Evolutionary conservation across 2,113 vertebrate species (phyloP), one percentile per base, ranked within the genome.

Genomic region (Sorex fumeus): DNA sequence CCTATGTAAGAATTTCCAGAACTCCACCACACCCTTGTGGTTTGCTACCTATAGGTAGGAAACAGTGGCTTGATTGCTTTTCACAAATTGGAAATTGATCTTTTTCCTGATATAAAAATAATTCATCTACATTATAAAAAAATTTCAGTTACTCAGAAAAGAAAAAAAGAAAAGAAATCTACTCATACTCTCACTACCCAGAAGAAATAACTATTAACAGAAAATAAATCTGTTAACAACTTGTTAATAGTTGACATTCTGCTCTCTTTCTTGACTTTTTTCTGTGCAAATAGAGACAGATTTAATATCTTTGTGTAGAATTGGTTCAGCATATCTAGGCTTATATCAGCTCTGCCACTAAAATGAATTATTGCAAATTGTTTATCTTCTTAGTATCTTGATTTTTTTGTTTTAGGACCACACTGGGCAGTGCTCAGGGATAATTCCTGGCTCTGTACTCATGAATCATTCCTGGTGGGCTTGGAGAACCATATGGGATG

Each of bases 71-170:
- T 90, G 15, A 75, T 91, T 82, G 19, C 7, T 64, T 86, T 84
- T 78, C 23, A 53, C 84, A 96, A 72, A 36, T 60, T 40, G 40
- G 15, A 91, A 91, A 72, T 74, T 71, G 40, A 64, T 84, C 79
- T 30, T 93, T 91, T 79, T 57, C 19, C 92, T n/a, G 75, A 88
- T 88, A 82, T 79, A 74, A 71, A 88, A 88, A 71, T 66, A 90
- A 94, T 88, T 60, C 32, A 86, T 57, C 8, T 86, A 90, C 83
- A 53, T 78, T 18, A 81, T n/a, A 74, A 81, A 27, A 27, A 76
- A 77, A 72, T 81, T 94, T 72, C 76, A n/a, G 83, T 40, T 79
- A 85, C 5, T 67, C 18, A 40, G 60, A 32, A 83, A 93, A 93
- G 66, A 32, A 87, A 32, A 93, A 84, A 34, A 69, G 75, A 47